Base-by-base conservation (phyloP, 2,113 vertebrate species). In the Tachycineta bicolor region DNA sequence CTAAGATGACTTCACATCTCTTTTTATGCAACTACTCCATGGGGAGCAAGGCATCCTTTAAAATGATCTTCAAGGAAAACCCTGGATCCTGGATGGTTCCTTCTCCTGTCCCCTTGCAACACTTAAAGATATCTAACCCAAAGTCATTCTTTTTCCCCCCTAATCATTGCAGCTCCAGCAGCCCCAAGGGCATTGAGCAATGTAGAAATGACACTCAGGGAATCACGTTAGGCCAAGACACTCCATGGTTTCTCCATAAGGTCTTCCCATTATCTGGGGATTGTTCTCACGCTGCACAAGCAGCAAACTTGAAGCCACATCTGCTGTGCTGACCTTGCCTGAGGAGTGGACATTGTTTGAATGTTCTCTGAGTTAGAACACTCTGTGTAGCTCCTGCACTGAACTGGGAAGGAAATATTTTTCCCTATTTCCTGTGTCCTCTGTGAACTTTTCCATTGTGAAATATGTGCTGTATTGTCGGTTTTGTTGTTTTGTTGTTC, bases 261-360 rank as follows among this genome's bases (percentile, higher is more conserved):
- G 64, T 94, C 96, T 96, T 96, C 70, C 92, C 94, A 93, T 96
- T 78, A 96, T 93, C 58, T 1, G 2, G 96, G 92, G 92, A 71
- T 64, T 81, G 91, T 97, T 97, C 97, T 97, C 97, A 97, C 78
- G 80, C 71, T 88, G 58, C 3, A 2, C 31, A 10, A 65, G 75
- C 0, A 20, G 74, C 67, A 93, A 85, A 78, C 55, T 87, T n/a
- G 34, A 78, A 96, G 93, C 64, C 95, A 95, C 96, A 91, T 93
- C 94, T 96, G 95, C 88, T 88, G 74, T 90, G 71, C 81, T 96
- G 96, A 92, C 93, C 90, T 86, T 46, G 70, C 26, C 68, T 67
- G 83, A 58, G 79, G 83, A 58, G 56, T 47, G 82, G 49, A 81
- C 59, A 55, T 78, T 79, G 70, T 95, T 94, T 92, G 83, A 29